These are phyloP conservation scores for Brachyrhaphis roseni DNA, from an alignment of 2,797 vertebrate genomes.

Conservation along the genomic window DNA sequence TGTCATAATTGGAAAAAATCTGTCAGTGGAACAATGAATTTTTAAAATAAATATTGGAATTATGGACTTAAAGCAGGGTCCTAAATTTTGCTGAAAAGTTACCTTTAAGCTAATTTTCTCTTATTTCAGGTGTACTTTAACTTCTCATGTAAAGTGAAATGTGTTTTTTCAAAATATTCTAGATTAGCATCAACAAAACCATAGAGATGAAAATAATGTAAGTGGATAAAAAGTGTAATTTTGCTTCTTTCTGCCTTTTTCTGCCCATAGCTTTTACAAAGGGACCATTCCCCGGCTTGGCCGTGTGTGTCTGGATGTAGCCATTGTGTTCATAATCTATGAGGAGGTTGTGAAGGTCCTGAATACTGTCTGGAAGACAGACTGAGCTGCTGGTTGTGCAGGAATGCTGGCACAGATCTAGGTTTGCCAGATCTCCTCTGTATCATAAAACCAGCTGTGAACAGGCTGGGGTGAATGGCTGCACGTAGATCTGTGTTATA, in stretches of 20 bases:
- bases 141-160: background rate
- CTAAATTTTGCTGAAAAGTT: too few species aligned
- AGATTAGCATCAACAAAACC: background rate
- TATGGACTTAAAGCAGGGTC: too few species aligned
- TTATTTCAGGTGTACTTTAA: background rate
- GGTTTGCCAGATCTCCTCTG: slow-evolving; percentile 17
- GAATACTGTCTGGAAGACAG: slow-evolving; percentile 91
- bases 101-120: too few species aligned
- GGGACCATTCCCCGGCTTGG: slow-evolving; percentile 93
- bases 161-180: background rate
- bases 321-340: slow-evolving; percentile 95
- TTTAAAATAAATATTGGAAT: too few species aligned
- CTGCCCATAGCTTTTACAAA: slow-evolving; percentile 89
- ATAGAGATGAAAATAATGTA: background rate
- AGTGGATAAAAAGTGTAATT: background rate
- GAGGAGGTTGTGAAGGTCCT: slow-evolving; percentile 96
- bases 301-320: slow-evolving; percentile 92
- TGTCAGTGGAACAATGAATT: too few species aligned
- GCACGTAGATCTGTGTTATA: slow-evolving; percentile 48
- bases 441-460: slow-evolving; percentile 4
- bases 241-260: background rate
- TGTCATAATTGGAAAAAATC: too few species aligned
- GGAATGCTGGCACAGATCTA: slow-evolving; percentile 21
- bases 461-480: slow-evolving; percentile 5
- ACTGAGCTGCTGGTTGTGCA: slow-evolving; percentile 55